Evolutionary conservation across 2,113 vertebrate genomes (phyloP).

Genomic region (Strigops habroptila): DNA sequence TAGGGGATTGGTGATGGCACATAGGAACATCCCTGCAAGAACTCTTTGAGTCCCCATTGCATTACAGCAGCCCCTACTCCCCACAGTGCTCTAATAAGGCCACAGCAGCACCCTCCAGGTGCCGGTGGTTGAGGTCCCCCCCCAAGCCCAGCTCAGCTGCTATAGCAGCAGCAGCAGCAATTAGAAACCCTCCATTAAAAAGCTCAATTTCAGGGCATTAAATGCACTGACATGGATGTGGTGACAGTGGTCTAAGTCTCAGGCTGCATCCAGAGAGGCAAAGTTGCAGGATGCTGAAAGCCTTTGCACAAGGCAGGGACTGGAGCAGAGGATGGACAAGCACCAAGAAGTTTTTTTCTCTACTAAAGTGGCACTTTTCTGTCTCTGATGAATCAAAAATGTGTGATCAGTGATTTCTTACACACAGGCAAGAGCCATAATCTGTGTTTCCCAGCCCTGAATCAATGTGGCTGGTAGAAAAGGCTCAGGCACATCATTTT

Average conservation of each 20-base stretch:
- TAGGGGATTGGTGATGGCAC: accelerated
- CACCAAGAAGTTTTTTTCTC: neutral
- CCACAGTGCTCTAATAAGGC: neutral
- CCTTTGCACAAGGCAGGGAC: neutral
- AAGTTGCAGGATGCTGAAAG: neutral
- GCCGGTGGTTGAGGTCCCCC: neutral
- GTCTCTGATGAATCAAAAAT: neutral
- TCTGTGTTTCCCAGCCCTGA: neutral
- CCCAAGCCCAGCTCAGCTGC: neutral
- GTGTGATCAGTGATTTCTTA: accelerated
- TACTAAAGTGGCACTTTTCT: neutral
- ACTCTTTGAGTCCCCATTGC: accelerated
- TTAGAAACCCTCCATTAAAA: neutral
- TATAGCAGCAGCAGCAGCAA: neutral
- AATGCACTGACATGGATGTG: accelerated
- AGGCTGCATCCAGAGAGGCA: neutral
- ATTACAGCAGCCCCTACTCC: neutral
- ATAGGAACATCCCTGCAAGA: accelerated
- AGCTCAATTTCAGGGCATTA: neutral
- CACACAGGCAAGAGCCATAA: neutral
- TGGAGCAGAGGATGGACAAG: too few species aligned
- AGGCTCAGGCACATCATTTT: neutral
- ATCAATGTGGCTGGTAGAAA: accelerated
- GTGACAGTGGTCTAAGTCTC: neutral
- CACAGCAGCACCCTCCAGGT: neutral